These are phyloP conservation scores for Prunella strophiata DNA, from an alignment of 2,797 vertebrate species.

Conservation along the genomic window DNA sequence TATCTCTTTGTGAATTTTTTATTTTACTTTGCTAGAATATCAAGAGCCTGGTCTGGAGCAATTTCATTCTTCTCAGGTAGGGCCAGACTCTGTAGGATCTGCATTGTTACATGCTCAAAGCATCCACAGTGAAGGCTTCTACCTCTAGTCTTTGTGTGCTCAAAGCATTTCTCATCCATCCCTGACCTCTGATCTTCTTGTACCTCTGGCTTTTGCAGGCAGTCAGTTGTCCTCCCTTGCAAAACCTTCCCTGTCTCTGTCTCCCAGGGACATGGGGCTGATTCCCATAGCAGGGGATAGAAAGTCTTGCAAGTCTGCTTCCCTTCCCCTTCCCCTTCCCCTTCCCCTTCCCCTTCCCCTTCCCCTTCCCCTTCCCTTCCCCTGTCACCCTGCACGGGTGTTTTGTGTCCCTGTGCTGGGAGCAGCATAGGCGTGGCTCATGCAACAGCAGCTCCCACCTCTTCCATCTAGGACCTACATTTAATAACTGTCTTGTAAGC, in stretches of 20 bases:
- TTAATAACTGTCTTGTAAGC: not conserved
- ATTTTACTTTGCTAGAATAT: not conserved
- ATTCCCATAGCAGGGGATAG: not conserved
- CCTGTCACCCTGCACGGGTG: accelerated
- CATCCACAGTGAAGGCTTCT: not conserved
- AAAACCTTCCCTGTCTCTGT: not conserved
- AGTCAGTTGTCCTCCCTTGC: not conserved
- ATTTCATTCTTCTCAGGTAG: not conserved
- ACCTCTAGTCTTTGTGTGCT: not conserved
- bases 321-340: too few species aligned
- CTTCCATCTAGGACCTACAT: not conserved
- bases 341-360: too few species aligned
- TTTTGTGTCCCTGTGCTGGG: not conserved
- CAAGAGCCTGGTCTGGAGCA: not conserved
- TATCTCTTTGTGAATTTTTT: not conserved
- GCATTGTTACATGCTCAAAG: not conserved
- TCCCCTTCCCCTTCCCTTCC: too few species aligned
- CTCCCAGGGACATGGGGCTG: not conserved
- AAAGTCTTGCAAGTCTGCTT: accelerated
- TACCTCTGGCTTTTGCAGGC: not conserved
- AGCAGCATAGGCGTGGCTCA: not conserved
- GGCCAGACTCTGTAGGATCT: not conserved
- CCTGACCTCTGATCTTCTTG: not conserved
- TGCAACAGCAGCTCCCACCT: not conserved
- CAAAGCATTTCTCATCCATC: not conserved